Percentiles rank a stretch among this genome's conserved stretches.
Evolutionary conservation across 2,888 invertebrate genomes (phyloP).

Genomic region (Drosophila mimica): DNA sequence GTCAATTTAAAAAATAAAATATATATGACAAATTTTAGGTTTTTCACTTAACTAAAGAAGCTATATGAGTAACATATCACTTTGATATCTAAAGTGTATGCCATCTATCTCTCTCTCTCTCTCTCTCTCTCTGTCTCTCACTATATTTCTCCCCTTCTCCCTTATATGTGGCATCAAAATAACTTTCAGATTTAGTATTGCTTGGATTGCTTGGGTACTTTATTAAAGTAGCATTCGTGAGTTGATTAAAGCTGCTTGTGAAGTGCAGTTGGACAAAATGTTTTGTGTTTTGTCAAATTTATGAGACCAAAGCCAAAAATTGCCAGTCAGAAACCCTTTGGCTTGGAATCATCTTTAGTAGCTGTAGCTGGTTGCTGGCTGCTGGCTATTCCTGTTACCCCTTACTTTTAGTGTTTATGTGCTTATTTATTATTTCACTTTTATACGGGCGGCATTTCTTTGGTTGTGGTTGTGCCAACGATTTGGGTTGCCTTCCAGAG

Average conservation of each 20-base stretch:
- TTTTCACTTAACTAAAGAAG: constrained; percentile 12
- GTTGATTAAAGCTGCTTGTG: constrained; percentile 42
- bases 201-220: constrained; percentile 9
- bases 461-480: constrained; percentile 56
- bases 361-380: constrained; percentile 4
- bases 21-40: constrained; percentile 26
- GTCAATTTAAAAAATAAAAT: constrained; percentile 54
- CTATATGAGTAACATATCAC: background rate
- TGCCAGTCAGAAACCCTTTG: constrained; percentile 51
- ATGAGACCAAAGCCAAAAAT: constrained; percentile 38
- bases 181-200: background rate
- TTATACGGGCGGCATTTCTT: constrained; percentile 57
- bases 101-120: background rate
- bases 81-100: background rate
- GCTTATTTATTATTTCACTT: constrained; percentile 80
- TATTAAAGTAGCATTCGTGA: constrained; percentile 28
- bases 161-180: background rate
- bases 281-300: constrained; percentile 43
- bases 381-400: background rate
- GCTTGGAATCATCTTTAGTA: constrained; percentile 20
- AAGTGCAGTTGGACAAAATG: constrained; percentile 9
- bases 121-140: background rate
- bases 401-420: constrained; percentile 53
- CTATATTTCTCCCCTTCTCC: background rate
- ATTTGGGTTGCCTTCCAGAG: constrained; percentile 46